Percentiles rank a stretch among this genome's conserved stretches.
These are phyloP conservation scores for Stigmatopora nigra DNA, from an alignment of 2,113 vertebrate genomes.

Conservation along the genomic window DNA sequence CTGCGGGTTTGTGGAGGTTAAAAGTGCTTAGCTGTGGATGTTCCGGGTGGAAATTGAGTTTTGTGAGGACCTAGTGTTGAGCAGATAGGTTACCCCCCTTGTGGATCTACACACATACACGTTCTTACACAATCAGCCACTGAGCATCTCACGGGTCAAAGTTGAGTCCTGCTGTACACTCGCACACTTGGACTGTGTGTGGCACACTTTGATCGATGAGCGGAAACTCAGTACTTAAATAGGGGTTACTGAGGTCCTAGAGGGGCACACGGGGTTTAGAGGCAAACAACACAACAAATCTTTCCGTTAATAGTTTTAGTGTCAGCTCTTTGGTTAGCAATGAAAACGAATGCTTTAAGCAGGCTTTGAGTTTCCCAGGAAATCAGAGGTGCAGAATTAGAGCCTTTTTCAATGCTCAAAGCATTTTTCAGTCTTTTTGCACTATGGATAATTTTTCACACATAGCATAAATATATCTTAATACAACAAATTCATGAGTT, in stretches of 20 bases:
- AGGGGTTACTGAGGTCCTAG: conserved; percentile 57
- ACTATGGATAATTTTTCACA: conserved; percentile 12
- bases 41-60: conserved; percentile 48
- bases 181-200: conserved; percentile 34
- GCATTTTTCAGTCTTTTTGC: conserved; percentile 1
- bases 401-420: neutral
- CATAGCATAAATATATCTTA: neutral
- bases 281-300: conserved; percentile 49
- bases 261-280: conserved; percentile 36
- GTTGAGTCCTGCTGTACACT: conserved; percentile 49
- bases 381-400: conserved; percentile 9
- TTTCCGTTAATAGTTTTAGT: conserved; percentile 48
- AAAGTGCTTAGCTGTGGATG: conserved; percentile 40
- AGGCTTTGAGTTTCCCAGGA: conserved; percentile 23
- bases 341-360: conserved; percentile 37
- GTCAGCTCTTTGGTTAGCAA: conserved; percentile 31
- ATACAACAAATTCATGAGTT: neutral
- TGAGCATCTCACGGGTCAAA: conserved; percentile 48
- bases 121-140: conserved; percentile 31
- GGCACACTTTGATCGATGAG: conserved; percentile 61
- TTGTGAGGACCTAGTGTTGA: conserved; percentile 35
- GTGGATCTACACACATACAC: conserved; percentile 25
- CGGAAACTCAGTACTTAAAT: conserved; percentile 55
- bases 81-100: conserved; percentile 24
- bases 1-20: conserved; percentile 48